Evolutionary conservation across 2,113 vertebrate species (phyloP).

Genomic region (Ondatra zibethicus): DNA sequence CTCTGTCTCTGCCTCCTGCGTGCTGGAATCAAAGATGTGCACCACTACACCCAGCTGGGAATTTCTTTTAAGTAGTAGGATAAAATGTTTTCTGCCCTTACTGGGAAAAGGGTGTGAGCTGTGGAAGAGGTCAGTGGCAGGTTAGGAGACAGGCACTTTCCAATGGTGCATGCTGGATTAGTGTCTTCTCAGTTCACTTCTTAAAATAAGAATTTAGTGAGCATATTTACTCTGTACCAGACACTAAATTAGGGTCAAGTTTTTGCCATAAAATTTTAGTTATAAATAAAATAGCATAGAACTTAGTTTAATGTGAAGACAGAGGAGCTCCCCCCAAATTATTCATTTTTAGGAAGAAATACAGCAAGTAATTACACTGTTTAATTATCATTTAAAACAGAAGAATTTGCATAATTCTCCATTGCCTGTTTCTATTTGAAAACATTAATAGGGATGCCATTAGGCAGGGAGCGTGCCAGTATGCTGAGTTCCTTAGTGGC

Average conservation of each 20-base stretch:
- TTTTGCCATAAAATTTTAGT: constrained; percentile 40
- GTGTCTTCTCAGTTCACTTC: background rate
- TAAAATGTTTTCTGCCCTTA: constrained; percentile 10
- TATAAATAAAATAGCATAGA: background rate
- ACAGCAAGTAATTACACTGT: background rate
- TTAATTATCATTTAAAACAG: constrained; percentile 35
- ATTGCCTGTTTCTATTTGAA: background rate
- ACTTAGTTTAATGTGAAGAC: background rate
- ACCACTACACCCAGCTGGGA: background rate
- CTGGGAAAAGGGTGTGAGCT: background rate
- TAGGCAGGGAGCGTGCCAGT: background rate
- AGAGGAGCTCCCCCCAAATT: constrained; percentile 3
- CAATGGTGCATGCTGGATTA: background rate
- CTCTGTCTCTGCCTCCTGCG: background rate
- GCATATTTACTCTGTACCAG: background rate
- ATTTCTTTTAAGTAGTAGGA: background rate
- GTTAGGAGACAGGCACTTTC: background rate
- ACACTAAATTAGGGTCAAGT: background rate
- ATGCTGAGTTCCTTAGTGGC: background rate
- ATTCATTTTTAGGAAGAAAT: constrained; percentile 8
- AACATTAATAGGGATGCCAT: background rate
- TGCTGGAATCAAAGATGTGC: background rate
- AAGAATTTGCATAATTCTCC: constrained; percentile 26
- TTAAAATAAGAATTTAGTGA: background rate
- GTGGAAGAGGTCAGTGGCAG: background rate